Evolutionary conservation across 2,888 invertebrate genomes (phyloP), one percentile per base, ranked within the genome.

Genomic region (Synergus gifuensis): DNA sequence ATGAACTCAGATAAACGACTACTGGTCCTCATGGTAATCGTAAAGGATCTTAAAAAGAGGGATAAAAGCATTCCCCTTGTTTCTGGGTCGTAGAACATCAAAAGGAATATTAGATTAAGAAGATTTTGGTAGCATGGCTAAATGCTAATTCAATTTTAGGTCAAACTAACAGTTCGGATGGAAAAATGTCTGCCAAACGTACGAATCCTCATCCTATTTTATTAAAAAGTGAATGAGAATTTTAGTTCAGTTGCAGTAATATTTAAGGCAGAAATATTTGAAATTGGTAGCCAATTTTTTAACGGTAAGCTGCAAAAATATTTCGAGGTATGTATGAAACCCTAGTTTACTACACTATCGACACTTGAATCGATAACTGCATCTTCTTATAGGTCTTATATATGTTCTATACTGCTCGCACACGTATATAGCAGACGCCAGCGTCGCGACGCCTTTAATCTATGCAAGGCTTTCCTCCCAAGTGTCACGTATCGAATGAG

Each of bases 401-500:
- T 16, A 73, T 36, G 44, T 14, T 46, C 36, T 11, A n/a, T n/a
- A 28, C 28, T n/a, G 46, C 54, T 73, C 54, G 73, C 54, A 54
- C 54, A 54, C 54, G 54, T 69, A 28, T 28, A 28, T 28, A 46
- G 49, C 36, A 69, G 49, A 40, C 36, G 73, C 73, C 36, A 28
- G 54, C 73, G 54, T 73, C 73, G 49, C 73, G 73, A 40, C 73
- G 54, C 54, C 49, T 36, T 40, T 73, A 54, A 54, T 40, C 73
- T 54, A 73, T 73, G 73, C 73, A 73, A 54, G 22, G 54, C 36
- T 54, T 73, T 36, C 18, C 36, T 73, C 54, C 11, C 49, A n/a
- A 49, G 73, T 73, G 54, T 73, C 73, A 73, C 54, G 73, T 73
- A 73, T 54, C 54, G 36, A 54, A 73, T 73, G 54, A 73, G 54